phyloP scores from a whole-genome alignment of 2,797 vertebrate genomes.

The Ceryle rudis region DNA sequence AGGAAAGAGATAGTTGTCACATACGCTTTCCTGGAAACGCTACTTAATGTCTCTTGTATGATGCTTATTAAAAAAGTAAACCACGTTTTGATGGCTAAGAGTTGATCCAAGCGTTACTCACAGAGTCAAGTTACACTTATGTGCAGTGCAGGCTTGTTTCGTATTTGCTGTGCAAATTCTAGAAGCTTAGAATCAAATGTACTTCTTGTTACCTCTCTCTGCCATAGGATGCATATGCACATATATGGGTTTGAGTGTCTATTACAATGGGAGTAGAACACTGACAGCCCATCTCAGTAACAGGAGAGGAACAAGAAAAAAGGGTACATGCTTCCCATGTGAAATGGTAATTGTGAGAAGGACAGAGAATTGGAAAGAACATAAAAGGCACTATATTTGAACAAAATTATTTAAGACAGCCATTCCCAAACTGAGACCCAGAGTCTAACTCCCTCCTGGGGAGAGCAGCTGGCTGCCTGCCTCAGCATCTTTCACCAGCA shows the following conservation, averaged over 20 bases:
- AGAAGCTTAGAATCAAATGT: background rate
- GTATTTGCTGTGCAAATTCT: background rate
- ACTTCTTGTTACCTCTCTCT: background rate
- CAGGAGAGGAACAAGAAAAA: slow-evolving; percentile 31
- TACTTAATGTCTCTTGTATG: background rate
- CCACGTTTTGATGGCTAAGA: background rate
- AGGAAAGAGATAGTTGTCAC: background rate
- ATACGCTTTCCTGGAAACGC: background rate
- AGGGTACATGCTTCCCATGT: slow-evolving; percentile 41
- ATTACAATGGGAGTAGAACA: background rate
- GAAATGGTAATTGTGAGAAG: slow-evolving; percentile 3
- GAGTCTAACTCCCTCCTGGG: slow-evolving; percentile 58
- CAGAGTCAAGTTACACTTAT: background rate
- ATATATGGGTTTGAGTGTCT: background rate
- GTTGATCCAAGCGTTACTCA: background rate
- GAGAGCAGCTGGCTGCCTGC: slow-evolving; percentile 64
- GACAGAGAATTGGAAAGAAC: slow-evolving; percentile 52
- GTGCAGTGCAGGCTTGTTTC: background rate
- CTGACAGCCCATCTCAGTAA: background rate
- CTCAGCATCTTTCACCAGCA: slow-evolving; percentile 50
- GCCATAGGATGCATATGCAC: fast-evolving
- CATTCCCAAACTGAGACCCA: slow-evolving; percentile 64
- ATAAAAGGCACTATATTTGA: slow-evolving; percentile 66
- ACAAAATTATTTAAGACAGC: slow-evolving; percentile 65
- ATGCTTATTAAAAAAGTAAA: background rate